phyloP scores from a whole-genome alignment of 2,797 vertebrate species.

The Enteromius paludinosus region DNA sequence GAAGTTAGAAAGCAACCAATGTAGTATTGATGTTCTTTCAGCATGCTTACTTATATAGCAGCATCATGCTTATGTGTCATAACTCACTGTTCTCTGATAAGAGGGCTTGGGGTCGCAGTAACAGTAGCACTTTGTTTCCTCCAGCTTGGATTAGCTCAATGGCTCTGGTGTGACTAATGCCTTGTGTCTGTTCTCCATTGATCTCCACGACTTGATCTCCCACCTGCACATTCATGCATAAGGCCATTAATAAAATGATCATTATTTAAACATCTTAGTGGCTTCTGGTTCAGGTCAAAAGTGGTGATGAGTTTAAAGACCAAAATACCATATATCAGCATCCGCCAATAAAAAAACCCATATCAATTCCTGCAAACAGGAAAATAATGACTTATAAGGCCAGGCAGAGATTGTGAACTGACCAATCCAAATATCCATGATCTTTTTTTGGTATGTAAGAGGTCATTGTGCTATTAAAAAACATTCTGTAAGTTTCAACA shows the following conservation, averaged over 20 bases:
- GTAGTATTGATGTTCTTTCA: not conserved
- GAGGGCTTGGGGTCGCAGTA: conserved; percentile 89
- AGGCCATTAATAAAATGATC: not conserved
- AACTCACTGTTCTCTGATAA: conserved; percentile 93
- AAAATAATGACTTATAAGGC: not conserved
- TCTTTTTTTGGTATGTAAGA: not conserved
- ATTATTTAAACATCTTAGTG: not conserved
- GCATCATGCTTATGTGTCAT: not conserved
- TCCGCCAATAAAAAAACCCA: not conserved
- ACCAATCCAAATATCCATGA: not conserved
- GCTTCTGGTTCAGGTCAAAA: not conserved
- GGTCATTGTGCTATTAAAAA: not conserved
- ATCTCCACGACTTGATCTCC: conserved; percentile 99
- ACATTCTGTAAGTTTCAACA: not conserved
- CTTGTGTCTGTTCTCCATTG: conserved; percentile 95
- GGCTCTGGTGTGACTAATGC: conserved; percentile 96
- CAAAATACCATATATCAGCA: not conserved
- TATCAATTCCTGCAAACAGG: not conserved
- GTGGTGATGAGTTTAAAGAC: not conserved
- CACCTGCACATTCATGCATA: conserved; percentile 77
- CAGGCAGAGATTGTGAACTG: not conserved
- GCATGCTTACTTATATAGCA: conserved; percentile 7
- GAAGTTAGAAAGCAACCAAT: conserved; percentile 23
- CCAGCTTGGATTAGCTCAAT: conserved; percentile 98
- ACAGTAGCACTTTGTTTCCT: conserved; percentile 91